These are phyloP conservation scores for Petrocephalus microphthalmus DNA, from an alignment of 2,113 vertebrate genomes.

Conservation along the genomic window DNA sequence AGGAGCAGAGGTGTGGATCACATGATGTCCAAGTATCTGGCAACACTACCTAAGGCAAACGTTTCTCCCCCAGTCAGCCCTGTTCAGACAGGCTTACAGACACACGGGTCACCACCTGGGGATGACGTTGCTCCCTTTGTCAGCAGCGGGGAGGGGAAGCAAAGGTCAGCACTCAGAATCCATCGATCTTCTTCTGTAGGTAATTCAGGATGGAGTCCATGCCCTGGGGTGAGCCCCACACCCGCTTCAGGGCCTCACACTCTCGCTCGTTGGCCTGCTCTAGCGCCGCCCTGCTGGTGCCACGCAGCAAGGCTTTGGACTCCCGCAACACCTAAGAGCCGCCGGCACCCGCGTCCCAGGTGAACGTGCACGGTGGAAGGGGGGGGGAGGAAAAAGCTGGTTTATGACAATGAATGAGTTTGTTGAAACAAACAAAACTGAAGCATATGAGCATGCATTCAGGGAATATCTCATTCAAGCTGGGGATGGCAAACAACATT, in stretches of 20 bases:
- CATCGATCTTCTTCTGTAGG: slow-evolving; percentile 83
- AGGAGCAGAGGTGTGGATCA: background rate
- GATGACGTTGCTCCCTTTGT: background rate
- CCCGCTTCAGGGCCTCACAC: slow-evolving; percentile 86
- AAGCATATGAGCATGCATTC: background rate
- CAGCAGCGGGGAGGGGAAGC: background rate
- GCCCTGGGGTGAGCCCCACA: slow-evolving; percentile 92
- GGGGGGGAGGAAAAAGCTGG: background rate
- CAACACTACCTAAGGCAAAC: background rate
- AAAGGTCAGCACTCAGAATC: slow-evolving; percentile 63
- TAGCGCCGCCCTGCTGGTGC: slow-evolving; percentile 74
- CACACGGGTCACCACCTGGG: background rate
- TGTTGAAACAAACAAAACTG: background rate
- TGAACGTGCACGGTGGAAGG: slow-evolving; percentile 14
- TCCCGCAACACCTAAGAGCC: slow-evolving; percentile 81
- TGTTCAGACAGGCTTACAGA: background rate
- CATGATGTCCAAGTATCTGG: background rate
- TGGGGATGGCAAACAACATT: background rate
- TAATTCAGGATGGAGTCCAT: slow-evolving; percentile 92
- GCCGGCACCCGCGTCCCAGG: slow-evolving; percentile 1
- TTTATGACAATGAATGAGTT: slow-evolving; percentile 15
- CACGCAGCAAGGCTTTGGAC: slow-evolving; percentile 89
- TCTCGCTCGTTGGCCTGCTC: slow-evolving; percentile 93
- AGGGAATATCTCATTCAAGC: background rate
- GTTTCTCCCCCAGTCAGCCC: background rate